phyloP scores from a whole-genome alignment of 1,140 invertebrate genomes.

The Macrosteles quadrilineatus region DNA sequence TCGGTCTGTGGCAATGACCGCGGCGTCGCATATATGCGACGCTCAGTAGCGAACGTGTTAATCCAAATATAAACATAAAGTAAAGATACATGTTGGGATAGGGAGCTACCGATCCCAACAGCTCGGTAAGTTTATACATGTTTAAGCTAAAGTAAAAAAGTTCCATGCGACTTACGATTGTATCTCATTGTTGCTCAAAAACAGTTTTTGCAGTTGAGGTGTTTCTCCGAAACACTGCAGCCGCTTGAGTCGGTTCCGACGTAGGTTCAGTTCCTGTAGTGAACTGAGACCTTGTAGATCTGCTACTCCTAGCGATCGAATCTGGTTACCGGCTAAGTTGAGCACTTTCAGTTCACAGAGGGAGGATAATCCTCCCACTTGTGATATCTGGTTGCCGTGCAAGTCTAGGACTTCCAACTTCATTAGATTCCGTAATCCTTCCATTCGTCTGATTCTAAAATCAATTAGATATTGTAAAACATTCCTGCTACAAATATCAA shows the following conservation, averaged over 20 bases:
- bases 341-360: slow-evolving; percentile 78
- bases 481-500: neutral
- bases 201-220: slow-evolving; percentile 77
- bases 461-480: neutral
- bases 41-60: too few species aligned
- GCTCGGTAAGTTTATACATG: too few species aligned
- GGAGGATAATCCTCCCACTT: slow-evolving; percentile 61
- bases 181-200: slow-evolving; percentile 85
- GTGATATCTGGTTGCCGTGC: slow-evolving; percentile 84
- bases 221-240: slow-evolving; percentile 78
- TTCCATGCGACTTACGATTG: slow-evolving; percentile 67
- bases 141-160: too few species aligned
- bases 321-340: slow-evolving; percentile 88
- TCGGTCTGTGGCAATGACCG: too few species aligned
- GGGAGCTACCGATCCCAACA: too few species aligned
- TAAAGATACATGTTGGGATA: too few species aligned
- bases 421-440: slow-evolving; percentile 68
- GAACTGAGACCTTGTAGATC: slow-evolving; percentile 75
- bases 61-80: too few species aligned
- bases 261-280: slow-evolving; percentile 82
- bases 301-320: slow-evolving; percentile 68
- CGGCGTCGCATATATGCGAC: too few species aligned
- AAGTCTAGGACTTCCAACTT: slow-evolving; percentile 88
- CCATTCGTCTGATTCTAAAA: slow-evolving; percentile 69
- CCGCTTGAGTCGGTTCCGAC: slow-evolving; percentile 79